These are phyloP conservation scores for Eciton burchellii DNA, from an alignment of 1,140 invertebrate genomes.

Conservation along the genomic window DNA sequence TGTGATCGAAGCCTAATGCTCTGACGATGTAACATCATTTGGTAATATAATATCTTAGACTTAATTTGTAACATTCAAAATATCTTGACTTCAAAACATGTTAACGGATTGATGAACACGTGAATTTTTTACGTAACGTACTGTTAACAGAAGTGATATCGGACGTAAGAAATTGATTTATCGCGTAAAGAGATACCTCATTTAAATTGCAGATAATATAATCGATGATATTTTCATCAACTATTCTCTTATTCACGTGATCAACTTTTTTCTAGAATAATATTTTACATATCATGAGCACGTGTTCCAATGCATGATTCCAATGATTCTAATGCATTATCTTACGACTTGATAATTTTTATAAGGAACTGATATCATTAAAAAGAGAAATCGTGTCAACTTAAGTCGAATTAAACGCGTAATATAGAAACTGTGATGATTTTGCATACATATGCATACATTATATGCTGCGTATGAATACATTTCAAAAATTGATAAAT, in stretches of 20 bases:
- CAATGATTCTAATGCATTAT: slow-evolving; percentile 27
- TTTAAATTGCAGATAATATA: slow-evolving; percentile 9
- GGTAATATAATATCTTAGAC: slow-evolving; percentile 62
- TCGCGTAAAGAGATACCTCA: slow-evolving; percentile 23
- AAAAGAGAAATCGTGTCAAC: neutral
- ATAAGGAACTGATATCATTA: neutral
- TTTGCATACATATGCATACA: slow-evolving; percentile 31
- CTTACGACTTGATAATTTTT: slow-evolving; percentile 28
- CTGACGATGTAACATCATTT: slow-evolving; percentile 58
- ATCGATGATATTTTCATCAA: slow-evolving; percentile 5
- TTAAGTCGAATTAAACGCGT: slow-evolving; percentile 15
- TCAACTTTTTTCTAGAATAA: slow-evolving; percentile 54
- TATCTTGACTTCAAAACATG: slow-evolving; percentile 11
- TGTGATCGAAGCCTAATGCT: slow-evolving; percentile 34
- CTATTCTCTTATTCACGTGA: slow-evolving; percentile 22
- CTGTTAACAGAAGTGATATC: slow-evolving; percentile 64
- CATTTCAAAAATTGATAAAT: slow-evolving; percentile 9
- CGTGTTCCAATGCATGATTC: no score
- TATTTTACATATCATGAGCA: slow-evolving; percentile 68
- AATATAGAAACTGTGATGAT: slow-evolving; percentile 44
- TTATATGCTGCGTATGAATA: slow-evolving; percentile 33
- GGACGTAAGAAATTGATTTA: slow-evolving; percentile 32
- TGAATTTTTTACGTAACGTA: slow-evolving; percentile 70
- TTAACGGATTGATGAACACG: slow-evolving; percentile 34
- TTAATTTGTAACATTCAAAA: slow-evolving; percentile 35